These are phyloP conservation scores for Serranus cabrilla DNA, from an alignment of 2,797 vertebrate genomes.

Conservation along the genomic window DNA sequence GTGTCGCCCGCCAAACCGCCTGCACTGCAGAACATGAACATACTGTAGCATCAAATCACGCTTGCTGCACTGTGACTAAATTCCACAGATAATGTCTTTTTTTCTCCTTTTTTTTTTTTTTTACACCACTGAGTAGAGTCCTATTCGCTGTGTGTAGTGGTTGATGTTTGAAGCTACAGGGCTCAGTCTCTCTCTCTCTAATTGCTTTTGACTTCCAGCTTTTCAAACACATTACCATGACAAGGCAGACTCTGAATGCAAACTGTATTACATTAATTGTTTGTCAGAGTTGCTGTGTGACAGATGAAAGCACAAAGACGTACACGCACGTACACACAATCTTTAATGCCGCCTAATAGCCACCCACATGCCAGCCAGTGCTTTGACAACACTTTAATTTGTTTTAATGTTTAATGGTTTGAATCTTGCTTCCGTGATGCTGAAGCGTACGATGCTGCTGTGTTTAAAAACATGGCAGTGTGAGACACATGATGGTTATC, in stretches of 20 bases:
- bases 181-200: conserved; percentile 63
- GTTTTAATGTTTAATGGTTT: conserved; percentile 49
- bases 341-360: conserved; percentile 49
- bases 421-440: conserved; percentile 27
- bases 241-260: conserved; percentile 60
- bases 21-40: conserved; percentile 30
- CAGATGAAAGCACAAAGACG: conserved; percentile 60
- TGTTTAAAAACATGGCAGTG: conserved; percentile 3
- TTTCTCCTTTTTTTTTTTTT: neutral
- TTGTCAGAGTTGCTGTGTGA: conserved; percentile 59
- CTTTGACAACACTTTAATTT: conserved; percentile 43
- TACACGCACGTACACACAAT: conserved; percentile 16
- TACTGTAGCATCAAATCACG: conserved; percentile 40
- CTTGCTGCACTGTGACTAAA: conserved; percentile 47
- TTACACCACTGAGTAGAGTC: conserved; percentile 18
- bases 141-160: conserved; percentile 40
- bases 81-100: conserved; percentile 33
- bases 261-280: conserved; percentile 66
- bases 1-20: neutral
- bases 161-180: conserved; percentile 60
- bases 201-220: conserved; percentile 72
- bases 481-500: neutral
- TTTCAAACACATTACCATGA: conserved; percentile 71
- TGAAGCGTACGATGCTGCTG: conserved; percentile 1
- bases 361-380: conserved; percentile 43